Conservation (phyloP, 2,113 vertebrate genomes). For the Seriola dumerili region DNA sequence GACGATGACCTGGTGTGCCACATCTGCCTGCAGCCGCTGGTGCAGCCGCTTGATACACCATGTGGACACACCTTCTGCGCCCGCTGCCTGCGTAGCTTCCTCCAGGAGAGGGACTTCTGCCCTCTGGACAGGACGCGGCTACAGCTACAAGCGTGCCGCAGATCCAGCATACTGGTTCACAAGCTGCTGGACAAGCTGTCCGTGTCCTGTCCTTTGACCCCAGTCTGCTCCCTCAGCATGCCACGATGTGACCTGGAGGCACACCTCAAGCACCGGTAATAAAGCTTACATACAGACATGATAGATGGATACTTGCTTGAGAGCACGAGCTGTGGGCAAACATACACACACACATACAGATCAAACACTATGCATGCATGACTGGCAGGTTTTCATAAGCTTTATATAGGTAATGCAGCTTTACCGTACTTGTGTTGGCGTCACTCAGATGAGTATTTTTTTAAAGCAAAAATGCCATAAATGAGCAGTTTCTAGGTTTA, state of each 20-base stretch:
- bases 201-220: conserved; percentile 93
- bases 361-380: not conserved
- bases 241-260: conserved; percentile 96
- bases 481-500: not conserved
- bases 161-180: conserved; percentile 97
- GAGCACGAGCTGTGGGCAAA: not conserved
- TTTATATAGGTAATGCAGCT: conserved; percentile 7
- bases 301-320: not conserved
- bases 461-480: too few relatives aligned
- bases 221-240: conserved; percentile 92
- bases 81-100: conserved; percentile 97
- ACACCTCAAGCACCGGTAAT: conserved; percentile 97
- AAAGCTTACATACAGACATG: not conserved
- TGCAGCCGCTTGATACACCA: conserved; percentile 96
- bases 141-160: conserved; percentile 94
- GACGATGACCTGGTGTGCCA: conserved; percentile 98
- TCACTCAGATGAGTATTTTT: not conserved
- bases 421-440: conserved; percentile 5
- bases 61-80: conserved; percentile 99
- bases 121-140: conserved; percentile 94
- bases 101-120: conserved; percentile 98
- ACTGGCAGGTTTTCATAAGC: not conserved
- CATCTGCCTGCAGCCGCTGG: conserved; percentile 98
- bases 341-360: not conserved
- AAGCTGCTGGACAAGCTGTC: conserved; percentile 96